A percentile compares a stretch with the other conserved stretches of the same genome.
Conservation (phyloP, 2,113 vertebrate species). For the Bombycilla garrulus region DNA sequence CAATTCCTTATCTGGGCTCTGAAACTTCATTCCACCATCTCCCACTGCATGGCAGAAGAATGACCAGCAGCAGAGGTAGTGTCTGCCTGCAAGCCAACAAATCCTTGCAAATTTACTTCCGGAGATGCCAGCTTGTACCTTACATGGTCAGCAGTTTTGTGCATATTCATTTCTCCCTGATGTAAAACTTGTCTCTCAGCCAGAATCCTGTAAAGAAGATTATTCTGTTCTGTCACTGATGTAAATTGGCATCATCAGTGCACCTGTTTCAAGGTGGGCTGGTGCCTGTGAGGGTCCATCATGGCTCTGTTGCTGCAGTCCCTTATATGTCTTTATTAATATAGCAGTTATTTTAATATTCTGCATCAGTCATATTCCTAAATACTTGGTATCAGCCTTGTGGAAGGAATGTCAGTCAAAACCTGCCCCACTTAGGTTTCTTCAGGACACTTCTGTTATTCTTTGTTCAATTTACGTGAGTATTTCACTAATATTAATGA, state of each 20-base stretch:
- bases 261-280: not conserved
- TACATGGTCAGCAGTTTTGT: not conserved
- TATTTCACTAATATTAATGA: not conserved
- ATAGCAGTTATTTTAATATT: not conserved
- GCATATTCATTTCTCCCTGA: not conserved
- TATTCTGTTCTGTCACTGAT: not conserved
- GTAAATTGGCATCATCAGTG: not conserved
- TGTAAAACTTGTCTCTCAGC: not conserved
- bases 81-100: not conserved
- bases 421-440: not conserved
- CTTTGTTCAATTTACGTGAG: not conserved
- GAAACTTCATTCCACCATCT: not conserved
- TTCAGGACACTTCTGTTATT: not conserved
- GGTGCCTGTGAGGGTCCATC: not conserved
- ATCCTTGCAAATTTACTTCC: not conserved
- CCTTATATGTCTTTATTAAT: not conserved
- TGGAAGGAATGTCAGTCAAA: not conserved
- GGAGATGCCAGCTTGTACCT: not conserved
- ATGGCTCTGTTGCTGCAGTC: not conserved
- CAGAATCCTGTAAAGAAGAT: not conserved
- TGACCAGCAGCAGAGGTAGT: not conserved
- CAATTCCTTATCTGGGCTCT: not conserved
- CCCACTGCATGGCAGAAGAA: not conserved
- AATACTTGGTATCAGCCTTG: not conserved
- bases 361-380: not conserved